Conservation (phyloP, 2,797 vertebrate species). For the Macrochelys suwanniensis region DNA sequence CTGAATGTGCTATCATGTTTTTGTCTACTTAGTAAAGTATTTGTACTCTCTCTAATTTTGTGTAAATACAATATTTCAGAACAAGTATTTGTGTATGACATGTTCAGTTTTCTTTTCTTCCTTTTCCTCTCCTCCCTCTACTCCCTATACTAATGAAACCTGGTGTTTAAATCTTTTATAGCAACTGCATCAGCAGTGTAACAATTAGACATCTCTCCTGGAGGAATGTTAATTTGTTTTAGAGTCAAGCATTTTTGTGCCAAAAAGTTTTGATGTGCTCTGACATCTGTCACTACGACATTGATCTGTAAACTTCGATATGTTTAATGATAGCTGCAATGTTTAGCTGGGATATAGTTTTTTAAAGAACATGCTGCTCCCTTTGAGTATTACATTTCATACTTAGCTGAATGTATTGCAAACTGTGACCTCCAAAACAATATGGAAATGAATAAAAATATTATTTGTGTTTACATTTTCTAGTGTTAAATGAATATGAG, state of each 20-base stretch:
- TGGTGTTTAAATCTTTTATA: slow-evolving; percentile 27
- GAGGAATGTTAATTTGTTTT: slow-evolving; percentile 76
- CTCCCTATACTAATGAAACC: slow-evolving; percentile 1
- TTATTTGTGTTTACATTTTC: background rate
- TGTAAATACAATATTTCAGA: slow-evolving; percentile 77
- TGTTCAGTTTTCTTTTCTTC: slow-evolving; percentile 53
- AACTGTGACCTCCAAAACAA: background rate
- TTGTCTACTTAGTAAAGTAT: slow-evolving; percentile 78
- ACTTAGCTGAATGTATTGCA: background rate
- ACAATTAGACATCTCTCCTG: background rate
- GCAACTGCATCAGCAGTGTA: slow-evolving; percentile 26
- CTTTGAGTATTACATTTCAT: slow-evolving; percentile 7
- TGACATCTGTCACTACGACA: slow-evolving; percentile 53
- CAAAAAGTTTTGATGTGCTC: slow-evolving; percentile 79
- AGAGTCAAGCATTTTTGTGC: slow-evolving; percentile 79
- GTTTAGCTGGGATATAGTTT: slow-evolving; percentile 30
- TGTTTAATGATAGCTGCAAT: slow-evolving; percentile 32
- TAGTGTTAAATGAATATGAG: background rate
- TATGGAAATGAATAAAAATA: slow-evolving; percentile 2
- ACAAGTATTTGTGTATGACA: slow-evolving; percentile 77
- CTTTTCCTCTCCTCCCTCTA: background rate
- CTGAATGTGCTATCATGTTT: slow-evolving; percentile 86
- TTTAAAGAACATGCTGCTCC: background rate
- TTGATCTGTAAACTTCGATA: slow-evolving; percentile 22
- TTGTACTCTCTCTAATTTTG: slow-evolving; percentile 77